A percentile compares a stretch with the other conserved stretches of the same genome.
phyloP scores from a whole-genome alignment of 2,113 vertebrate species.

The Suricata suricatta region DNA sequence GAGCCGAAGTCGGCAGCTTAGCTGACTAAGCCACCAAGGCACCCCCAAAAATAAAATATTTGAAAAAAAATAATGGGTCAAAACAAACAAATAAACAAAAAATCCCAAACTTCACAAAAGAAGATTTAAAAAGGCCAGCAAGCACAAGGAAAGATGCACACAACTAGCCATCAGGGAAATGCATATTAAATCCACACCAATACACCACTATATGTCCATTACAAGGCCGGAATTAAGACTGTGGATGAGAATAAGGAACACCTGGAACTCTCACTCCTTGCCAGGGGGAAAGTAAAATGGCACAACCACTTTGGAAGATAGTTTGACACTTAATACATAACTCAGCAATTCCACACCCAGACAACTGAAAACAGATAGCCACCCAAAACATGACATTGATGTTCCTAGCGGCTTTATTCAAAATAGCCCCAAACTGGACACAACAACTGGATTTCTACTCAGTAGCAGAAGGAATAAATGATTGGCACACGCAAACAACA shows the following conservation, averaged over 20 bases:
- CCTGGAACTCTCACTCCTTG: background rate
- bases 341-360: background rate
- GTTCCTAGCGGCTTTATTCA: background rate
- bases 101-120: background rate
- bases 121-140: background rate
- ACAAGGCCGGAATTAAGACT: background rate
- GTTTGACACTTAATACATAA: background rate
- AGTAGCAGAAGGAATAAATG: background rate
- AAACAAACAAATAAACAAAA: background rate
- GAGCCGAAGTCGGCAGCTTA: no score
- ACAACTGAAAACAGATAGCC: background rate
- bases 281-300: background rate
- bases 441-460: background rate
- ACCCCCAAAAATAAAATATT: no score
- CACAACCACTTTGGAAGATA: background rate
- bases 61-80: no score
- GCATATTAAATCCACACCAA: background rate
- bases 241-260: background rate
- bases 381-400: background rate
- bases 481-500: background rate
- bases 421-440: background rate
- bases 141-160: background rate
- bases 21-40: no score
- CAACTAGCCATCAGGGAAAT: background rate
- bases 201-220: background rate